These are phyloP conservation scores for Cordylochernes scorpioides DNA, from an alignment of 2,888 invertebrate genomes.

Conservation along the genomic window DNA sequence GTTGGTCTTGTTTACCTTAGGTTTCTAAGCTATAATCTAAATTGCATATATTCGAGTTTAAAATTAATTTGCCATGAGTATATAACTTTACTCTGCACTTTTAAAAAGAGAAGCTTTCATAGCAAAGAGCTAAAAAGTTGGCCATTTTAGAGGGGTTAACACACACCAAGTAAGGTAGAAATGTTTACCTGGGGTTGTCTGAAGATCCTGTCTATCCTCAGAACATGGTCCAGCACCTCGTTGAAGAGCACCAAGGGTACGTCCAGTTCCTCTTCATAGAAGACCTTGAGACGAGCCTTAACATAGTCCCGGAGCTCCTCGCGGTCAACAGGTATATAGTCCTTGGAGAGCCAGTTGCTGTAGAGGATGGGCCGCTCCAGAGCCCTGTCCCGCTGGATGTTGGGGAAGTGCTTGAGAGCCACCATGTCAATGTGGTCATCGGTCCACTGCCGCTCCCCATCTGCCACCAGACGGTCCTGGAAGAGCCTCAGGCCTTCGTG, in stretches of 20 bases:
- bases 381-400: constrained; percentile 53
- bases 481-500: constrained; percentile 93
- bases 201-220: constrained; percentile 95
- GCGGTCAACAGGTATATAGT: constrained; percentile 83
- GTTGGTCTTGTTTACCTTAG: too few relatives aligned
- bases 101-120: too few relatives aligned
- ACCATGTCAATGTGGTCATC: constrained; percentile 86
- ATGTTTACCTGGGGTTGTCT: constrained; percentile 55
- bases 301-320: constrained; percentile 88
- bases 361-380: constrained; percentile 82
- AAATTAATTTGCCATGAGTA: too few relatives aligned
- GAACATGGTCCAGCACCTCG: constrained; percentile 90
- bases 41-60: too few relatives aligned
- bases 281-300: constrained; percentile 81
- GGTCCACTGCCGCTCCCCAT: constrained; percentile 83
- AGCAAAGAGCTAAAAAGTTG: too few relatives aligned
- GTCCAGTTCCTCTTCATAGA: constrained; percentile 97
- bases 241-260: constrained; percentile 93
- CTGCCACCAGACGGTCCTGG: constrained; percentile 70
- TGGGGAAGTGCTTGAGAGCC: constrained; percentile 78
- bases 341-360: constrained; percentile 95
- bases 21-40: too few relatives aligned
- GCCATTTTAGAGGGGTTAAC: too few relatives aligned
- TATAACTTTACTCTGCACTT: too few relatives aligned
- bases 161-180: too few relatives aligned